A percentile compares a stretch with the other conserved stretches of the same genome.
These are phyloP conservation scores for Podarcis lilfordi DNA, from an alignment of 2,797 vertebrate genomes.

Conservation along the genomic window DNA sequence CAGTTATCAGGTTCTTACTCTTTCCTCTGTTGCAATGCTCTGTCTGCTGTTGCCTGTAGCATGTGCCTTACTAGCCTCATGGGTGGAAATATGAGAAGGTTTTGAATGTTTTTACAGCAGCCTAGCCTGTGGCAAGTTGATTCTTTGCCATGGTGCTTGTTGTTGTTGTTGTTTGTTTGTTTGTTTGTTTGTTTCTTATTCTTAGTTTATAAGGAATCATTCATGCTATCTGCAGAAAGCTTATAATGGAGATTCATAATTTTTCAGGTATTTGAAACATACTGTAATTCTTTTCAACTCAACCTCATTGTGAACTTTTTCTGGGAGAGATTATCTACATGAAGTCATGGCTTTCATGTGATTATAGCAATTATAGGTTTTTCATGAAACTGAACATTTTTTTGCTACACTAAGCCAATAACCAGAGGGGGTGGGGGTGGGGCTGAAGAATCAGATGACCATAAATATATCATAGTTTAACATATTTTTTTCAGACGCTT, in stretches of 20 bases:
- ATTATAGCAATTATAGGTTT: constrained; percentile 77
- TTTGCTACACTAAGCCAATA: constrained; percentile 60
- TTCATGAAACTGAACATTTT: constrained; percentile 72
- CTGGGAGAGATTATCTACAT: constrained; percentile 71
- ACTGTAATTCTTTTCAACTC: constrained; percentile 52
- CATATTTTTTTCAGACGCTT: constrained; percentile 70
- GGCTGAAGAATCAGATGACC: constrained; percentile 66
- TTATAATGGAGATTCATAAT: constrained; percentile 65
- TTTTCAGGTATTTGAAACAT: constrained; percentile 69
- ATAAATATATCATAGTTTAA: constrained; percentile 52
- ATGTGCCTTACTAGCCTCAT: constrained; percentile 46
- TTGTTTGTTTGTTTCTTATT: too few species aligned
- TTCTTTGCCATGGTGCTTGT: constrained; percentile 73
- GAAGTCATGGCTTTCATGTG: constrained; percentile 76
- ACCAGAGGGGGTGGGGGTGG: constrained; percentile 43
- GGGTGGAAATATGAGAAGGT: constrained; percentile 70
- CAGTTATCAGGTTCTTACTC: constrained; percentile 46
- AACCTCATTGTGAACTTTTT: constrained; percentile 67
- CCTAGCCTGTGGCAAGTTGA: constrained; percentile 76
- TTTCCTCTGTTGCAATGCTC: constrained; percentile 32
- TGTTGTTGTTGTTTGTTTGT: constrained; percentile 34
- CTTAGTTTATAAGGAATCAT: constrained; percentile 53
- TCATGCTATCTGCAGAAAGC: constrained; percentile 46
- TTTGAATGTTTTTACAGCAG: constrained; percentile 80
- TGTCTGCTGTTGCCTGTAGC: constrained; percentile 56